These are phyloP conservation scores for Myotis yumanensis DNA, from an alignment of 2,113 vertebrate species.

Conservation along the genomic window DNA sequence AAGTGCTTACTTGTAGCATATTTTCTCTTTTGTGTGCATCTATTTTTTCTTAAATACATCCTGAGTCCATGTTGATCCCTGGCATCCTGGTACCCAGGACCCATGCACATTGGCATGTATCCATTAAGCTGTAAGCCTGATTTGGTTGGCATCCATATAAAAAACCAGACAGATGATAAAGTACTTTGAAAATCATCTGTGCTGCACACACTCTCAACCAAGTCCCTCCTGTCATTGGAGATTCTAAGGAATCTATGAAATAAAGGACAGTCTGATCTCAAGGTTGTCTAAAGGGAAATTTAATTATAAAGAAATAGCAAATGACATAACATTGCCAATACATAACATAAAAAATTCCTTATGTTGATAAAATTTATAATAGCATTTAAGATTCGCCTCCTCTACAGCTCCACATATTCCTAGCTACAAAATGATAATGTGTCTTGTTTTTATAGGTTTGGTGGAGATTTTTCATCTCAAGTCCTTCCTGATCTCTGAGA, in stretches of 20 bases:
- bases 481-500: neutral
- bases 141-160: neutral
- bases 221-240: neutral
- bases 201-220: neutral
- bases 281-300: conserved; percentile 9
- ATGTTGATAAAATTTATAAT: neutral
- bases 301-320: neutral
- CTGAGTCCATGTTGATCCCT: neutral
- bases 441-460: neutral
- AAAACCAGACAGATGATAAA: neutral
- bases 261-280: neutral
- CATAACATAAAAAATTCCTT: neutral
- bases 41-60: neutral
- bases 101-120: neutral
- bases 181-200: neutral
- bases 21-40: neutral
- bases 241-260: neutral
- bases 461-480: neutral
- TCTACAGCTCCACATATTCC: neutral
- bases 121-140: neutral
- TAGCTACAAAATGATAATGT: neutral
- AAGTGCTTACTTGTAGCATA: neutral
- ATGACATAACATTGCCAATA: neutral
- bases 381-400: neutral
- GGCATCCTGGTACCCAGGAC: neutral